A percentile compares a stretch with the other conserved stretches of the same genome.
Conservation (phyloP, 2,888 invertebrate species). For the Mactromeris polynyma region DNA sequence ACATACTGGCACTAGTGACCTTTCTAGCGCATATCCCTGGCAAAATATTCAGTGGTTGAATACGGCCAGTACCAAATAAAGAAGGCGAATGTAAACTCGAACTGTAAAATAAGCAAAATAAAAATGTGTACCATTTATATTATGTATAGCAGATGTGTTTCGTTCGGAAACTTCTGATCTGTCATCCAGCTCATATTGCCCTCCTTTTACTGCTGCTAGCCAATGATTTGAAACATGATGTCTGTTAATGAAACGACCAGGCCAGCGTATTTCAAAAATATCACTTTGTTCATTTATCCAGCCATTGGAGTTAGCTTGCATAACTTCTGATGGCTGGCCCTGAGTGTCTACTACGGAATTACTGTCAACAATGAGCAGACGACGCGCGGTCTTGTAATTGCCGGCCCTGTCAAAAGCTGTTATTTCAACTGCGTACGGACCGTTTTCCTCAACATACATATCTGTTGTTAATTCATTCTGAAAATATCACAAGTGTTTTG, state of each 20-base stretch:
- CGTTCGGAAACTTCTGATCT: neutral
- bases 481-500: neutral
- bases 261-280: neutral
- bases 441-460: neutral
- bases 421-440: neutral
- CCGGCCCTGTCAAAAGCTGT: neutral
- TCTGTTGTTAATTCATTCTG: neutral
- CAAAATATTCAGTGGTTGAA: too few species aligned
- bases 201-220: neutral
- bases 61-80: too few species aligned
- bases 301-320: neutral
- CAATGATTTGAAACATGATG: neutral
- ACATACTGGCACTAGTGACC: too few species aligned
- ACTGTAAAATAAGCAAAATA: too few species aligned
- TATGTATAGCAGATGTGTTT: neutral
- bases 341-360: neutral
- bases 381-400: neutral
- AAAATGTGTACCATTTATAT: slow-evolving; percentile 17
- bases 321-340: neutral
- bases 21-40: too few species aligned
- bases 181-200: neutral
- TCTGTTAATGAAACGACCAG: neutral
- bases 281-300: slow-evolving; percentile 9
- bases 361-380: neutral
- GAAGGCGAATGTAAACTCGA: too few species aligned